Conservation (phyloP, 2,888 invertebrate species). For the Pristionchus exspectatus region DNA sequence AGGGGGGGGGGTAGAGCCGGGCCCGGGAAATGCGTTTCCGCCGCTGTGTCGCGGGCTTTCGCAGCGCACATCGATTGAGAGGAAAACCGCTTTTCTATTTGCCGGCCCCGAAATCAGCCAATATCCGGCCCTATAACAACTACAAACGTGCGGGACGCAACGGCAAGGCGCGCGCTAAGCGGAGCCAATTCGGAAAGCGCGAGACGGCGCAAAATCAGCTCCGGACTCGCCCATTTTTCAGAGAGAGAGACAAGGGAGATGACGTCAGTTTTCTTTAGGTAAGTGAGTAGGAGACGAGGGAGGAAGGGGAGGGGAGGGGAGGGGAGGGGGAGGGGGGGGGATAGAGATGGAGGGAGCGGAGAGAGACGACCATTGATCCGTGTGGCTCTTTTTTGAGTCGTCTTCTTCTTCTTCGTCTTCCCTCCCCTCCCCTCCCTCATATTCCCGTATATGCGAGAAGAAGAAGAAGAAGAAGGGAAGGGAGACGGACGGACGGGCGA, state of each 20-base stretch:
- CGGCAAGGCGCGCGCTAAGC: neutral
- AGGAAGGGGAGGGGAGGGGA: slow-evolving; percentile 3
- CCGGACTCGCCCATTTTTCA: neutral
- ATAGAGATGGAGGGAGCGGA: slow-evolving; percentile 48
- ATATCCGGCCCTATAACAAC: neutral
- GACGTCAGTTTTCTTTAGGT: slow-evolving; percentile 20
- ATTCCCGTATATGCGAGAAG: slow-evolving; percentile 14
- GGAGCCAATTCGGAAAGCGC: neutral
- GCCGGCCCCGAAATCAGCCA: neutral
- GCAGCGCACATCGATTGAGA: neutral
- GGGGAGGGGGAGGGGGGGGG: slow-evolving; percentile 32
- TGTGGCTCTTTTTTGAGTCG: slow-evolving; percentile 47
- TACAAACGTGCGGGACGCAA: neutral
- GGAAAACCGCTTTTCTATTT: neutral
- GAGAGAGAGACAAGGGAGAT: neutral
- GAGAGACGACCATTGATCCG: slow-evolving; percentile 42
- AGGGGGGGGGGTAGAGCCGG: slow-evolving; percentile 33
- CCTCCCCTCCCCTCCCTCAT: slow-evolving; percentile 16
- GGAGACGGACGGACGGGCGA: neutral
- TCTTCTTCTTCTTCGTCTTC: slow-evolving; percentile 36
- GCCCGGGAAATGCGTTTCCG: slow-evolving; percentile 19
- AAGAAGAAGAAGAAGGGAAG: neutral
- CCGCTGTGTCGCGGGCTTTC: neutral
- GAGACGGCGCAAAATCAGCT: too few relatives aligned
- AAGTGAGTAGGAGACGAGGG: slow-evolving; percentile 38